Percentiles rank a stretch among this genome's conserved stretches.
Evolutionary conservation across 1,140 invertebrate genomes (phyloP).

Genomic region (Meloidogyne exigua): DNA sequence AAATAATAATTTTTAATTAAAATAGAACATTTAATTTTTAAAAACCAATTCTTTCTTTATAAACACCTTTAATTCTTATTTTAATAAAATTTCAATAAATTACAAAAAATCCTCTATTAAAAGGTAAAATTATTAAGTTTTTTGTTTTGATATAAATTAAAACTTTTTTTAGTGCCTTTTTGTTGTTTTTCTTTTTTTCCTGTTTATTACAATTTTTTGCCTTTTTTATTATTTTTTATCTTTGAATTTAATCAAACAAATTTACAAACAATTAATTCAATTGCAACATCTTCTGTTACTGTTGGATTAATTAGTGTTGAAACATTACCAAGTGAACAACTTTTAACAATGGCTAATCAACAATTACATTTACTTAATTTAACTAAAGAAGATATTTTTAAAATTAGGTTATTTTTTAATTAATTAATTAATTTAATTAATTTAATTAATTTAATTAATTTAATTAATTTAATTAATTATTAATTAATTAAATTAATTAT

Average conservation of each 20-base stretch:
- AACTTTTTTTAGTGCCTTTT: constrained; percentile 2
- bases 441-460: too few species aligned
- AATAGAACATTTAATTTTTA: too few species aligned
- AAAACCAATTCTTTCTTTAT: too few species aligned
- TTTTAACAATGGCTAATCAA: constrained; percentile 24
- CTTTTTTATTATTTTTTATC: background rate
- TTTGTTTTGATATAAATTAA: background rate
- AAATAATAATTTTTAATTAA: too few species aligned
- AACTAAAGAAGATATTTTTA: constrained; percentile 10
- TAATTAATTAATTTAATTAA: too few species aligned
- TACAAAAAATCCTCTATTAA: background rate
- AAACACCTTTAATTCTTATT: too few species aligned
- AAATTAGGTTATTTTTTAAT: constrained; percentile 11
- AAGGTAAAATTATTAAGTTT: background rate
- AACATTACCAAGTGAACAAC: constrained; percentile 1
- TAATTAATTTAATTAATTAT: background rate
- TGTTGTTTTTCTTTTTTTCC: background rate
- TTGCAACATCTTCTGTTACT: background rate
- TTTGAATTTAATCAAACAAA: background rate
- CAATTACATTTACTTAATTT: constrained; percentile 24
- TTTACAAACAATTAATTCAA: constrained; percentile 4
- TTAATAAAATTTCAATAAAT: too few species aligned
- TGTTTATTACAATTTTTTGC: background rate
- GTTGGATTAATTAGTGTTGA: constrained; percentile 11
- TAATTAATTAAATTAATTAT: background rate